Evolutionary conservation across 2,113 vertebrate genomes (phyloP).

Genomic region (Argyrosomus japonicus): DNA sequence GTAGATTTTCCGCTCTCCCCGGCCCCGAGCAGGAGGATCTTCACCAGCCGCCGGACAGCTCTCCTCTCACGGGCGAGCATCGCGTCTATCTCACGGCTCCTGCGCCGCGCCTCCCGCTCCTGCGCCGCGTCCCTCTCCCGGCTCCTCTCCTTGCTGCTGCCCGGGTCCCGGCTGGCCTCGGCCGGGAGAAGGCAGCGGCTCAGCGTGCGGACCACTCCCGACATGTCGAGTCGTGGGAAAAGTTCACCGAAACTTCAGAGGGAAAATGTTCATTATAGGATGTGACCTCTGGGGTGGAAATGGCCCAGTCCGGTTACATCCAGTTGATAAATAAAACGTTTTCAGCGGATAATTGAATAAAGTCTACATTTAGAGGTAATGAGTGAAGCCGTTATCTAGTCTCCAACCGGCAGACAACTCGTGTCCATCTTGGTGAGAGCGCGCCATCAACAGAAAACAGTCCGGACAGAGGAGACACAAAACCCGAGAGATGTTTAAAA

Average conservation of each 20-base stretch:
- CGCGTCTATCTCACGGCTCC: constrained; percentile 94
- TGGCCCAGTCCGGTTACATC: constrained; percentile 51
- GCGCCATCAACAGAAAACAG: constrained; percentile 40
- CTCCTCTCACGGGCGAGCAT: constrained; percentile 92
- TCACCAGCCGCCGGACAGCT: constrained; percentile 90
- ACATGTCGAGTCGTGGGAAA: constrained; percentile 84
- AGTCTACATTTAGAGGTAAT: constrained; percentile 42
- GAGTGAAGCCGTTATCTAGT: constrained; percentile 47
- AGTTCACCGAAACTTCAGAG: constrained; percentile 66
- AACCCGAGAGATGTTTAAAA: background rate
- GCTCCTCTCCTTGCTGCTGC: constrained; percentile 80
- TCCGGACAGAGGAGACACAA: constrained; percentile 8
- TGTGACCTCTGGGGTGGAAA: constrained; percentile 42
- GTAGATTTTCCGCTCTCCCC: constrained; percentile 97
- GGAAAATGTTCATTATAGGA: constrained; percentile 70
- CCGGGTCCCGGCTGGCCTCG: constrained; percentile 84
- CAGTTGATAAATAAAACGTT: background rate
- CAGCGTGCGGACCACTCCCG: constrained; percentile 92
- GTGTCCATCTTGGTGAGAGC: constrained; percentile 74
- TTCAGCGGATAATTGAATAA: background rate
- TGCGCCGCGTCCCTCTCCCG: constrained; percentile 84
- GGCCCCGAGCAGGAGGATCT: constrained; percentile 93
- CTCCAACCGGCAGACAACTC: constrained; percentile 52
- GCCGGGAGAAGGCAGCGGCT: constrained; percentile 93
- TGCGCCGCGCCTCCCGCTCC: constrained; percentile 90